Evolutionary conservation across 2,888 invertebrate species (phyloP), one percentile per base, ranked within the genome.

Genomic region (Hypselothyrea guttata): DNA sequence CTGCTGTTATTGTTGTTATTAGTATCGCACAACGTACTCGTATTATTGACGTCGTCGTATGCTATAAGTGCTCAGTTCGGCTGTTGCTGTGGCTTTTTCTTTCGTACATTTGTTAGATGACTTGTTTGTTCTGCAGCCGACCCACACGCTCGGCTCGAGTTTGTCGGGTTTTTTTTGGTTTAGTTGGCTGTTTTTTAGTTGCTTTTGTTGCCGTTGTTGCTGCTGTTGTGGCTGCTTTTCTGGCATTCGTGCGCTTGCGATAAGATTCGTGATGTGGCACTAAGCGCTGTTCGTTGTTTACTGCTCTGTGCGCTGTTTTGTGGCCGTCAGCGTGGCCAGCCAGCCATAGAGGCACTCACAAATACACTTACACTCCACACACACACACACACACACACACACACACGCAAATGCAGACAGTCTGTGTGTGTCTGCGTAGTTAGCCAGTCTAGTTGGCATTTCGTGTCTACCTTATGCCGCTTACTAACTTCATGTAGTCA

Each of bases 201-300:
- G 61, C 58, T 71, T 51, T 31, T 49, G 44, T 45, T 53, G 35
- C 13, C 47, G 60, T 52, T 75, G 61, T 57, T 69, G 65, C 30
- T 66, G 59, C 41, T n/a, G n/a, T n/a, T n/a, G n/a, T n/a, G n/a
- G n/a, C n/a, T n/a, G n/a, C n/a, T n/a, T 47, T 71, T 59, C 56
- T 56, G 71, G 54, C 73, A 56, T 76, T 69, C 69, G 72, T 79
- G 72, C 71, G 71, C 83, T 76, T 71, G 84, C 78, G 78, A 78
- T 78, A 78, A 78, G 78, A 78, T 84, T 84, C 78, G 78, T 78
- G 78, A 78, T 84, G 84, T 74, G 82, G 84, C 82, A 85, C 85
- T 81, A 81, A 84, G 81, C 81, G 81, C 85, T 83, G 85, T 84
- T 81, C 81, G 79, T 73, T 81, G 81, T 81, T 81, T 83, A 81